Base-by-base conservation (phyloP, 2,888 invertebrate species). In the Anoplius nigerrimus region DNA sequence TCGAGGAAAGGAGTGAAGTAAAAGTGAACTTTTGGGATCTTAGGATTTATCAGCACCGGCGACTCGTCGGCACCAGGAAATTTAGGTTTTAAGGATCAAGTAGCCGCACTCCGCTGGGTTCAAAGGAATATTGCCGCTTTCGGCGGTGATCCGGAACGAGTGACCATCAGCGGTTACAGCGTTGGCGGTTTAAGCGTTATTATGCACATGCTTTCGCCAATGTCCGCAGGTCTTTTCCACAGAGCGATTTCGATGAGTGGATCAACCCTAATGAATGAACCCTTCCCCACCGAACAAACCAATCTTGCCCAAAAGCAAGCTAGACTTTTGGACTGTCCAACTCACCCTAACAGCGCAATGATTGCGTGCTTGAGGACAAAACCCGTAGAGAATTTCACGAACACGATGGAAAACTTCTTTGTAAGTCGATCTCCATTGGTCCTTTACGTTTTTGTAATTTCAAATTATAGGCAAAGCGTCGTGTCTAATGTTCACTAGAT, bases 11-110 rank as follows among this genome's bases (percentile, higher is more conserved):
- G n/a, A n/a, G n/a, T n/a, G n/a, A n/a, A n/a, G n/a, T n/a, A n/a
- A n/a, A n/a, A n/a, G n/a, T n/a, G n/a, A n/a, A n/a, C n/a, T n/a
- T n/a, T n/a, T n/a, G n/a, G n/a, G n/a, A n/a, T 34, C n/a, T 27
- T 87, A 90, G 93, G 93, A 2, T 92, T 92, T 81, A 79, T 93
- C 53, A 92, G 92, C 75, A 93, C 93, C 0, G 94, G 93, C 0
- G 93, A 93, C 54, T 89, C 90, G 52, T 89, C 91, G 54, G 92
- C 93, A 0, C 92, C 93, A 0, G 94, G 94, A 0, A 94, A 94
- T 84, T 91, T 92, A 75, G 94, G 93, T 0, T 86, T 93, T 45
- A 94, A 94, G 83, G 94, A 94, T 86, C 94, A 94, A 86, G 93
- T 93, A 1, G 88, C 89, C 8, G 92, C 92, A 0, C 83, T 94